phyloP scores from a whole-genome alignment of 2,888 invertebrate species.

The Callosobruchus maculatus region DNA sequence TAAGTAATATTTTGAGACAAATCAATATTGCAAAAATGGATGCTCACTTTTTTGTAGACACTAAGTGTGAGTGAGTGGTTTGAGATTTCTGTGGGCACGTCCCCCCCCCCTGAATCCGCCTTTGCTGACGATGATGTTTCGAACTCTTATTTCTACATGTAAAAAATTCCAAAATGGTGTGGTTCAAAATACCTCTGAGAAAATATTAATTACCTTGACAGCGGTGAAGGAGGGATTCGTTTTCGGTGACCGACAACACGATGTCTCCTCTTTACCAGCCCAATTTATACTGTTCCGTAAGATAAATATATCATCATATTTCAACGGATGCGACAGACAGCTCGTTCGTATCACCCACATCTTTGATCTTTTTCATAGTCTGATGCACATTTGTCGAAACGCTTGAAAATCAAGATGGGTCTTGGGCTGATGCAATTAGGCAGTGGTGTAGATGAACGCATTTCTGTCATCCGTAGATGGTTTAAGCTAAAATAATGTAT shows the following conservation, averaged over 20 bases:
- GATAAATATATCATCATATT: neutral
- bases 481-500: too few species aligned
- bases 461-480: too few species aligned
- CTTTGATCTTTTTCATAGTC: neutral
- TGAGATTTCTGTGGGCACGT: too few species aligned
- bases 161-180: too few species aligned
- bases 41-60: too few species aligned
- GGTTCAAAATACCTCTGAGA: too few species aligned
- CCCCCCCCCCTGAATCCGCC: too few species aligned
- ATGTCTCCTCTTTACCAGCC: neutral
- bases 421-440: neutral
- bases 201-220: neutral
- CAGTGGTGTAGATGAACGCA: neutral
- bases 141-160: too few species aligned
- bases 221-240: neutral
- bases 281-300: neutral
- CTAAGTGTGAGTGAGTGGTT: too few species aligned
- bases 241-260: neutral
- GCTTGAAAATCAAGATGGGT: neutral
- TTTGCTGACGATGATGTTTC: too few species aligned
- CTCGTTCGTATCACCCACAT: neutral
- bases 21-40: too few species aligned
- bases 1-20: too few species aligned
- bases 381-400: neutral
- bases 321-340: neutral